Base-by-base conservation (phyloP, 2,113 vertebrate genomes). In the Siphamia tubifer region DNA sequence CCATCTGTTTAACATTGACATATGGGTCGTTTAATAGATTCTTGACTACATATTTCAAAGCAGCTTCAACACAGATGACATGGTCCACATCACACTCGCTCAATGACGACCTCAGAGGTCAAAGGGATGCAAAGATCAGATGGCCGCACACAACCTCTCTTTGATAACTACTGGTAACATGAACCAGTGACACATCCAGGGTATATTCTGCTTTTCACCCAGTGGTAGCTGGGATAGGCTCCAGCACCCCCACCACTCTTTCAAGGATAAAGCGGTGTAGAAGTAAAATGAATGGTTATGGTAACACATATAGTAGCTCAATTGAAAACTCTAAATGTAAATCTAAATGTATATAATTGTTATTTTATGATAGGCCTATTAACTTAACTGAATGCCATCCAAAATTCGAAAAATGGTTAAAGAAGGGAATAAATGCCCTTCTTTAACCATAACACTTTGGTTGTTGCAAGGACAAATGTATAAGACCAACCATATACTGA, bases 21-120 rank as follows among this genome's bases (percentile, higher is more conserved):
- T 20, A 27, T n/a, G 30, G 0, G 44, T 61, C 0, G 40, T 55
- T 66, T 48, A 3, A 51, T 36, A 31, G 23, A 58, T 61, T 54
- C 60, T 16, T 45, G 7, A 74, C 17, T 27, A 31, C 15, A 13
- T 30, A 12, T 42, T 53, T 79, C 16, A 72, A 77, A 65, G 45
- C 24, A 85, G 78, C 0, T 3, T 47, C 49, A 65, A 66, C 55
- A 63, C 45, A 74, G 19, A 64, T 40, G 34, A 75, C 51, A 40
- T 54, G 42, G 36, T 80, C 77, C 11, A 71, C 42, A 17, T 31
- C 32, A 83, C 38, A 65, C 39, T 35, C 20, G 64, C 74, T 79
- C 72, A 30, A 42, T 38, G 60, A 76, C 73, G 72, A 90, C 81
- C 74, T 56, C 43, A 69, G 35, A 80, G 80, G 76, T 77, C 86